Evolutionary conservation across 1,140 invertebrate species (phyloP).

Genomic region (Drosophila kanapiae): DNA sequence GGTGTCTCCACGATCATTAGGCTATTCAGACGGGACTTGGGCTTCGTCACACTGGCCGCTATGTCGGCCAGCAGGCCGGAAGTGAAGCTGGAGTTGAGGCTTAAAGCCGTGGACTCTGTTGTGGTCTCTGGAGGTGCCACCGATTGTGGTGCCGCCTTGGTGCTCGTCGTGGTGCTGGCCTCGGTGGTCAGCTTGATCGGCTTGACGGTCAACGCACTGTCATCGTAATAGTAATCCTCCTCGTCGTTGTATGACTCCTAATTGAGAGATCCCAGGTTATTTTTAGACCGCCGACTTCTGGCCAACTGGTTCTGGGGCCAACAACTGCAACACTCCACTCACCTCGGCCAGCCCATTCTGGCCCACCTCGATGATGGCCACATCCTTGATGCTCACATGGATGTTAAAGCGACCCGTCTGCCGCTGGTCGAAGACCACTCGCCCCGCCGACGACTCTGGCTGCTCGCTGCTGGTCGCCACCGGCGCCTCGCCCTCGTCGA

Average conservation of each 20-base stretch:
- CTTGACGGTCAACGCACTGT: constrained; percentile 79
- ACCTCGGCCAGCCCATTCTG: constrained; percentile 87
- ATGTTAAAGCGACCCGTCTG: constrained; percentile 92
- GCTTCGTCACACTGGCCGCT: constrained; percentile 34
- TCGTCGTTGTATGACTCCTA: constrained; percentile 76
- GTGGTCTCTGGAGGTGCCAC: constrained; percentile 11
- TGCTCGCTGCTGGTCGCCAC: constrained; percentile 11
- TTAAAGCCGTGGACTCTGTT: neutral
- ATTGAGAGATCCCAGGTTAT: constrained; percentile 56
- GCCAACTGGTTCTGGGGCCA: constrained; percentile 51
- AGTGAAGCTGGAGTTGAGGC: constrained; percentile 28
- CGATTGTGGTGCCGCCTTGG: neutral
- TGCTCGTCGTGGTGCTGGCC: constrained; percentile 25
- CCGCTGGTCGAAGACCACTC: constrained; percentile 88
- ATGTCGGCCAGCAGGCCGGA: constrained; percentile 64
- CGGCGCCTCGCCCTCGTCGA: constrained; percentile 34
- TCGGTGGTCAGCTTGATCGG: constrained; percentile 69
- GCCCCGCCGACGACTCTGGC: constrained; percentile 24
- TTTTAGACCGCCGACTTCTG: constrained; percentile 49
- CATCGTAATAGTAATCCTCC: constrained; percentile 83
- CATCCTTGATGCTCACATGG: constrained; percentile 91
- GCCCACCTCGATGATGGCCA: constrained; percentile 90
- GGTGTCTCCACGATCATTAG: constrained; percentile 68
- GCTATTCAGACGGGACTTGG: constrained; percentile 53
- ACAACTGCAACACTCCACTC: constrained; percentile 77